Evolutionary conservation across 1,140 invertebrate species (phyloP), one percentile per base, ranked within the genome.

Genomic region (Drosophila littoralis): DNA sequence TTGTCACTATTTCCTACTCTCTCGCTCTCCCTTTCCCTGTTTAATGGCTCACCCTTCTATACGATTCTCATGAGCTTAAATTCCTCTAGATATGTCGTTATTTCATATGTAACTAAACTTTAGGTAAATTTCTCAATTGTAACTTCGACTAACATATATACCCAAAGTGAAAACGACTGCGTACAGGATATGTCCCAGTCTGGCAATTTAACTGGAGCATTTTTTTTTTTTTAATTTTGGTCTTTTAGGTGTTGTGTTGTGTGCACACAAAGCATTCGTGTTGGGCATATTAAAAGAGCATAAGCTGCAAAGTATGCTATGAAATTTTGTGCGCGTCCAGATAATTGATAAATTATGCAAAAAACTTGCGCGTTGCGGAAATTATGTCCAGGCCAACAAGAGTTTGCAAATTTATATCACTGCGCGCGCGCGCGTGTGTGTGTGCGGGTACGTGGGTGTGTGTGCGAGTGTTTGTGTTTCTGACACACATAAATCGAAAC

Each of bases 251-350:
- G 7, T 17, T 13, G 15, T 17, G 45, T n/a, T 50, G 48, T 50
- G 28, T 32, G 48, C 6, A 17, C 32, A n/a, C n/a, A 43, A 7
- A 42, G 22, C 40, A 50, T 59, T 72, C 63, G 64, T 60, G 60
- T 46, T 51, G 70, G 46, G 40, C 70, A 67, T 67, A 46, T 67
- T 60, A 58, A 66, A 45, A 52, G 33, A 48, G 17, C 40, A 22
- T 65, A 48, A 55, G 75, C 75, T 68, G 43, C 12, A 73, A 77
- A 73, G 74, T 67, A 67, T 66, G 74, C 57, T 61, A 76, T 75
- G 60, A 65, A 76, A 76, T 52, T 67, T 59, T 54, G 63, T 46
- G 9, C 32, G 64, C 63, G 36, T 73, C 55, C 69, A 40, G 51
- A 51, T 58, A 72, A 72, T 66, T 72, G 52, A 72, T 66, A 66